phyloP scores from a whole-genome alignment of 2,888 invertebrate genomes.

The Leptura quadrifasciata region DNA sequence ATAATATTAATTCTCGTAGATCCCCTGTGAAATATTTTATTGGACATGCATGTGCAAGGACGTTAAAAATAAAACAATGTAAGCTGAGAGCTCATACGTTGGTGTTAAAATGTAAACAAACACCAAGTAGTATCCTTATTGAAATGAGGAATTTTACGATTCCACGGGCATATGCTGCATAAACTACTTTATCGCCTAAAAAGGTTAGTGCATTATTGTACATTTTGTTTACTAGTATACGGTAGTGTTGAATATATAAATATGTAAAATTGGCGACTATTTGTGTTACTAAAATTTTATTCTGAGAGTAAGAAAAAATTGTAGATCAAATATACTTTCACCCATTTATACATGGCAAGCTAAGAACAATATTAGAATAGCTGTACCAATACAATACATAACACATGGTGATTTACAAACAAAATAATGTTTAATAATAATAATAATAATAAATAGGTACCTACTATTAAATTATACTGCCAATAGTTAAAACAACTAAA shows the following conservation, averaged over 20 bases:
- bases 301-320: too few species aligned
- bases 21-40: background rate
- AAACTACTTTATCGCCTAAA: conserved; percentile 16
- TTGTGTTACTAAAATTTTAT: too few species aligned
- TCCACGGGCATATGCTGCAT: conserved; percentile 18
- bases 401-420: too few species aligned
- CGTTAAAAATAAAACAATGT: conserved; percentile 22
- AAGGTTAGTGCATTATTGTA: conserved; percentile 14
- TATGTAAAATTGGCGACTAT: too few species aligned
- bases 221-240: conserved; percentile 9
- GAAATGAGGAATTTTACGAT: conserved; percentile 26
- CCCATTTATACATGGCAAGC: too few species aligned
- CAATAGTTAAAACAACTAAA: too few species aligned
- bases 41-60: conserved; percentile 5
- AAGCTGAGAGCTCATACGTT: conserved; percentile 6
- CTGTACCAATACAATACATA: too few species aligned
- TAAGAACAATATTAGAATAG: too few species aligned
- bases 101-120: conserved; percentile 24
- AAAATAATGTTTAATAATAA: too few species aligned
- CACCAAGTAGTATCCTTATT: conserved; percentile 23
- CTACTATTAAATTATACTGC: too few species aligned
- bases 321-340: too few species aligned
- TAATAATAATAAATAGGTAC: too few species aligned
- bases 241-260: conserved; percentile 8
- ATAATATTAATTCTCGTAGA: background rate